Evolutionary conservation across 2,797 vertebrate genomes (phyloP), one percentile per base, ranked within the genome.

Genomic region (Tamandua tetradactyla): DNA sequence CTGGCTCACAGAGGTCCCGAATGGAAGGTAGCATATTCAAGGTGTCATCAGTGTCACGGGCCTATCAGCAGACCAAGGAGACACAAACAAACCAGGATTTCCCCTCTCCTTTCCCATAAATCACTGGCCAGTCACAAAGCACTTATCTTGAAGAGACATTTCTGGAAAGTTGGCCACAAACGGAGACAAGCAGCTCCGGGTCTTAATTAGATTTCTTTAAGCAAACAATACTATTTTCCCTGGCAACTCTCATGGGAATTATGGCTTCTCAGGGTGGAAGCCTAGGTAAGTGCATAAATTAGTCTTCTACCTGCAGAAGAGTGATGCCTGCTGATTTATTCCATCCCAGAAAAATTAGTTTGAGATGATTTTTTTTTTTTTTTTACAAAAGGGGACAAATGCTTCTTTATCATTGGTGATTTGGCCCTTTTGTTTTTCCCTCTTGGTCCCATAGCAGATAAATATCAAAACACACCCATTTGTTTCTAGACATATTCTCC

Each of bases 141-240:
- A 88, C 74, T 97, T 93, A 95, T 96, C 89, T 97, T 87, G 75
- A 49, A 96, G 71, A 84, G 83, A 82, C 81, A 80, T 80, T 88
- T 96, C 93, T 97, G 93, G 89, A 97, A 97, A 96, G 84, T 93
- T 97, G 96, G 93, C 95, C 59, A 49, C 94, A 86, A 62, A 78
- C n/a, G 59, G 27, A 1, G 6, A 81, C 87, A 82, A 80, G 82
- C 17, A 30, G 20, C 32, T 18, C 82, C 64, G 66, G 68, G 72
- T 83, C 87, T 96, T 92, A 75, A 72, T 92, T 78, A 79, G 23
- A 90, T 87, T 44, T 81, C 2, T 87, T 94, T 92, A 82, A 96
- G 68, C 87, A 93, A 97, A 97, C 47, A 71, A 72, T 32, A 66
- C 30, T 13, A 37, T 59, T 90, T 89, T 95, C 74, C 89, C 74